Conservation (phyloP, 2,797 vertebrate genomes). For the Microctenopoma stevenorrisi region DNA sequence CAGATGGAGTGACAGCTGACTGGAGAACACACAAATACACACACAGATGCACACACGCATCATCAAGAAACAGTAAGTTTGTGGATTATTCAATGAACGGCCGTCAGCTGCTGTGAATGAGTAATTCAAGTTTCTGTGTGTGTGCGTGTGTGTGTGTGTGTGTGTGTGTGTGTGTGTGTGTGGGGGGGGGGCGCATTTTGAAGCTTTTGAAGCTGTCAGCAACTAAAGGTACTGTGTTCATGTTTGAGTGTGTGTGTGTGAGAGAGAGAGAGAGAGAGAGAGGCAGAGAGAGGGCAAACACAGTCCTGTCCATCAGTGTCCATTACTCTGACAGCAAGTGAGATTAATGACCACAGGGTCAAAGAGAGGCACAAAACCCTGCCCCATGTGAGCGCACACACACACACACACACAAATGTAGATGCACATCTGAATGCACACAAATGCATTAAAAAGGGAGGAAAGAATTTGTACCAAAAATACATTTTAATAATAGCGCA, state of each 20-base stretch:
- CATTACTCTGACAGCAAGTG: slow-evolving; percentile 85
- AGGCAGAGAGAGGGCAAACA: slow-evolving; percentile 70
- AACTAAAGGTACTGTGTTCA: slow-evolving; percentile 42
- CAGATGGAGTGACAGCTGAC: slow-evolving; percentile 57
- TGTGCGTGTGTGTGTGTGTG: slow-evolving; percentile 18
- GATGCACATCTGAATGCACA: slow-evolving; percentile 33
- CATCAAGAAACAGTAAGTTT: slow-evolving; percentile 37
- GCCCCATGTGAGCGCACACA: slow-evolving; percentile 35
- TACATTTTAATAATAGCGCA: no score
- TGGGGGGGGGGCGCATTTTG: slow-evolving; percentile 3
- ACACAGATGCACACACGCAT: background rate
- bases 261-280: slow-evolving; percentile 55
- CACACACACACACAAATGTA: slow-evolving; percentile 44
- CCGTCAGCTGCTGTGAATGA: slow-evolving; percentile 75
- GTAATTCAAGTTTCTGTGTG: slow-evolving; percentile 32
- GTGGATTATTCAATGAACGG: slow-evolving; percentile 65
- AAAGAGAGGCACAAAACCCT: slow-evolving; percentile 66
- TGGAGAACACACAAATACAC: slow-evolving; percentile 12
- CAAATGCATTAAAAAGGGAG: background rate
- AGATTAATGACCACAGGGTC: slow-evolving; percentile 84
- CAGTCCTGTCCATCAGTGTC: slow-evolving; percentile 80
- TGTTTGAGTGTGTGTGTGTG: slow-evolving; percentile 44
- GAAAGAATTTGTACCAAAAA: background rate
- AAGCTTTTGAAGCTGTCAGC: slow-evolving; percentile 72
- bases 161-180: slow-evolving; percentile 22